These are phyloP conservation scores for Acrobasis repandana DNA, from an alignment of 2,888 invertebrate genomes.

Conservation along the genomic window DNA sequence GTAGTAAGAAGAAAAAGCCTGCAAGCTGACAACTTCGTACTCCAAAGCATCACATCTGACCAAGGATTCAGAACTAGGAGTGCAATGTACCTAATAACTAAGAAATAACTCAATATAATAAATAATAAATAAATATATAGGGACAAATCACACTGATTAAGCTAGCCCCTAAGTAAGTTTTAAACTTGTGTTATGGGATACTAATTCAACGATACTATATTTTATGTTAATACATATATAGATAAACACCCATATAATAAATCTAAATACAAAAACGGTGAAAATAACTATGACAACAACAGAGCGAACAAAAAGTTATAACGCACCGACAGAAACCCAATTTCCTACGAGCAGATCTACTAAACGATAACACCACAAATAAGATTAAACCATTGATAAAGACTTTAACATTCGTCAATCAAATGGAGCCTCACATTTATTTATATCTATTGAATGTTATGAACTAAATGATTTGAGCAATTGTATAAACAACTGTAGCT, in stretches of 20 bases:
- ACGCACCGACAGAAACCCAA: constrained; percentile 1
- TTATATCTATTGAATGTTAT: not conserved
- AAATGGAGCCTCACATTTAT: not conserved
- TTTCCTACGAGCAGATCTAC: constrained; percentile 9
- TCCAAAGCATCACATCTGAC: no score
- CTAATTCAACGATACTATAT: no score
- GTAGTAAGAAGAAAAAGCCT: no score
- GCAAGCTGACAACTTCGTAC: no score
- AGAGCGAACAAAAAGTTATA: not conserved
- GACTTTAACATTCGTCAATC: constrained; percentile 8
- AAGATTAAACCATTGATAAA: constrained; percentile 5
- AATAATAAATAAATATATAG: not conserved
- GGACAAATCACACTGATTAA: no score
- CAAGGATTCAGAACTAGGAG: no score
- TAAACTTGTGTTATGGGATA: no score
- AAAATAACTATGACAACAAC: not conserved
- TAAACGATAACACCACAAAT: not conserved
- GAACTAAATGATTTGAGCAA: not conserved
- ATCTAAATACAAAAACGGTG: not conserved
- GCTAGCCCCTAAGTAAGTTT: no score
- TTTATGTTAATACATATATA: no score
- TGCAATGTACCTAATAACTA: no score
- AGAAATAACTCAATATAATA: not conserved
- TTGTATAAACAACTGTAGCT: no score
- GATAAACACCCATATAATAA: no score